A percentile compares a stretch with the other conserved stretches of the same genome.
Conservation (phyloP, 35 echinoderm and acorn worm species). For the Holothuria glaberrima region DNA sequence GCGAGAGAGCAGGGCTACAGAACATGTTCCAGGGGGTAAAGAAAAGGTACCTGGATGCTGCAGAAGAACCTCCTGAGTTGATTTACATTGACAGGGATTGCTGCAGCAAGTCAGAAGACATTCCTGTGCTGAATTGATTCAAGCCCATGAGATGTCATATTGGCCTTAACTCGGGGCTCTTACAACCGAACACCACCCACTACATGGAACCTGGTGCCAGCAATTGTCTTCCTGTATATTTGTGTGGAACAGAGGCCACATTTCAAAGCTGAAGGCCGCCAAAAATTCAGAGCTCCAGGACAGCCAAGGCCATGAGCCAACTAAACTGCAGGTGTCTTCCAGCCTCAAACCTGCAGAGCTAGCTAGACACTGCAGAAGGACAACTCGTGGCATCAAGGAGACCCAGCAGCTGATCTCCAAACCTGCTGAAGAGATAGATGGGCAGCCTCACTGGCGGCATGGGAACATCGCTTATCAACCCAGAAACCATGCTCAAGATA, state of each 20-base stretch:
- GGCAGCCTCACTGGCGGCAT: constrained; percentile 10
- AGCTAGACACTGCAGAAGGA: constrained; percentile 55
- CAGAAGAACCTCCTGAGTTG: too few species aligned
- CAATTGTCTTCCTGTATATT: not conserved
- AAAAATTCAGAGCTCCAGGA: not conserved
- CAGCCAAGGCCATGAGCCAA: not conserved
- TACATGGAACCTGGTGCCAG: not conserved
- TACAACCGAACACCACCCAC: not conserved
- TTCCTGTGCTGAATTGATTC: not conserved
- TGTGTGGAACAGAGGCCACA: not conserved
- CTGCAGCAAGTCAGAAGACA: not conserved
- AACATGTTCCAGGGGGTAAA: constrained; percentile 28
- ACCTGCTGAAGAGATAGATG: constrained; percentile 26
- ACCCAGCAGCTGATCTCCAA: constrained; percentile 17
- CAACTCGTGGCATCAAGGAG: constrained; percentile 27
- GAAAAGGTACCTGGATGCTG: too few species aligned
- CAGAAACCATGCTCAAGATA: not conserved
- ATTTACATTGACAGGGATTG: not conserved
- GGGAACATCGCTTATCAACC: constrained; percentile 47
- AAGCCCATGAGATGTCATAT: not conserved
- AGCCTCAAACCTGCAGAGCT: not conserved
- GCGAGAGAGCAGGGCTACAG: constrained; percentile 20
- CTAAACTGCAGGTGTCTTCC: not conserved
- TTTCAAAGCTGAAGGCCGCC: not conserved
- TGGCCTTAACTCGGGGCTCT: not conserved